Evolutionary conservation across 1,140 invertebrate species (phyloP).

Genomic region (Armadillidium nasatum): DNA sequence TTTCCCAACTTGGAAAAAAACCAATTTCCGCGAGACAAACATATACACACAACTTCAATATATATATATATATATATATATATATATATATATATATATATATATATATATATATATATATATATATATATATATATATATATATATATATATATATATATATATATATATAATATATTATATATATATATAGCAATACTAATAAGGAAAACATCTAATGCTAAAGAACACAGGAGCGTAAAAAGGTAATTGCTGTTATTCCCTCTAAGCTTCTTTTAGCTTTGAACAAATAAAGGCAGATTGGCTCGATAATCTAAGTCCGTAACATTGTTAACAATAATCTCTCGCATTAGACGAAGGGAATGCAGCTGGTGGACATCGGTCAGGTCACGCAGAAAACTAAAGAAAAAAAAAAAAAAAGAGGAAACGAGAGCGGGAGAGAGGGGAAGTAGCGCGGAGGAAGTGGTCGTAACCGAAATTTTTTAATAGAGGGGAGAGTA

Average conservation of each 20-base stretch:
- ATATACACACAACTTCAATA: no score
- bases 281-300: conserved; percentile 4
- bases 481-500: not conserved
- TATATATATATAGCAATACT: no score
- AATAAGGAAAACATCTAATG: not conserved
- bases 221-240: not conserved
- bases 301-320: not conserved
- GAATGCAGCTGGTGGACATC: not conserved
- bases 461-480: not conserved
- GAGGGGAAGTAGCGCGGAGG: no score
- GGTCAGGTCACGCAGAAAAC: not conserved
- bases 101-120: not conserved
- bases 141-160: not conserved
- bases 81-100: not conserved
- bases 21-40: no score
- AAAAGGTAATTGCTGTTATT: not conserved
- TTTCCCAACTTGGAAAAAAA: not conserved
- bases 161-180: not conserved
- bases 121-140: not conserved
- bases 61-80: no score
- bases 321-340: conserved; percentile 1
- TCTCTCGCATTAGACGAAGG: not conserved
- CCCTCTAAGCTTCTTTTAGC: not conserved
- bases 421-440: not conserved
- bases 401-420: not conserved